Conservation (phyloP, 1,140 invertebrate genomes). For the Magallana ariakensis region DNA sequence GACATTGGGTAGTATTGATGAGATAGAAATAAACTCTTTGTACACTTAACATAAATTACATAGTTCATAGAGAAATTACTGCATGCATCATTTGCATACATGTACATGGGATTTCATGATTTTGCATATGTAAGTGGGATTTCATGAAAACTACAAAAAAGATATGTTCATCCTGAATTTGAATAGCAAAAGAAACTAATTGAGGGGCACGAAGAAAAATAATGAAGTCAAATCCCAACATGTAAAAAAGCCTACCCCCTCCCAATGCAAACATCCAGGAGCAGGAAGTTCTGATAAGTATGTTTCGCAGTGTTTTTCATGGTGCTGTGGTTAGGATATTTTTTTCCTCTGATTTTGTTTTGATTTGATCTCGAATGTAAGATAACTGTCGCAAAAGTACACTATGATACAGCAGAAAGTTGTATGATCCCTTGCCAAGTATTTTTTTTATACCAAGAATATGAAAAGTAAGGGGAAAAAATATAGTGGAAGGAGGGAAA, state of each 20-base stretch:
- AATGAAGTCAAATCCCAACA: neutral
- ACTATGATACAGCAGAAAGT: neutral
- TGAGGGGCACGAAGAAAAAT: neutral
- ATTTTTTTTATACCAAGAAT: neutral
- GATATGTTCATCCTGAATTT: neutral
- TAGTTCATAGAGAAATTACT: no score
- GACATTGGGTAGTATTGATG: no score
- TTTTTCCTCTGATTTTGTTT: conserved; percentile 25
- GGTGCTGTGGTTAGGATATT: neutral
- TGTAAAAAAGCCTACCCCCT: neutral
- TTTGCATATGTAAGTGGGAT: no score
- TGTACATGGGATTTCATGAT: no score
- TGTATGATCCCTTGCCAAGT: neutral
- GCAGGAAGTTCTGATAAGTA: neutral
- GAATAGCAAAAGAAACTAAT: neutral
- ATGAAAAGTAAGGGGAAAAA: neutral
- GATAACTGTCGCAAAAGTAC: conserved; percentile 1
- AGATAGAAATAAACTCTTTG: no score
- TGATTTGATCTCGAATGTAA: conserved; percentile 12
- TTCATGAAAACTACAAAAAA: neutral
- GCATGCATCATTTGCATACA: no score
- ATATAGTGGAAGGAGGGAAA: no score
- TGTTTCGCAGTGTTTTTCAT: neutral
- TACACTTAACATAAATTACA: no score
- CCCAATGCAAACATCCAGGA: no score